phyloP scores from a whole-genome alignment of 2,888 invertebrate species.

The Watsonalla cultraria region DNA sequence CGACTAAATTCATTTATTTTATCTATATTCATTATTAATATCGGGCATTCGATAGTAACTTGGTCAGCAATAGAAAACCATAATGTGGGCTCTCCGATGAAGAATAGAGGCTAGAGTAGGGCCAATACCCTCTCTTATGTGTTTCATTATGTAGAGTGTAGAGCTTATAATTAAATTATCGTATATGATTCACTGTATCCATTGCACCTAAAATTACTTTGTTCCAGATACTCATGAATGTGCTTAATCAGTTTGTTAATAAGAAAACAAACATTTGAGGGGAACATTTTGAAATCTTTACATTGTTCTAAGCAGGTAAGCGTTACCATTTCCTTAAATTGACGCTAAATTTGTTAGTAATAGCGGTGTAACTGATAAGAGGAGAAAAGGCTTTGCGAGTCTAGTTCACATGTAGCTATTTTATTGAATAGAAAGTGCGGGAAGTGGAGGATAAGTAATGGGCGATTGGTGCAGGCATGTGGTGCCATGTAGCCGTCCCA shows the following conservation, averaged over 20 bases:
- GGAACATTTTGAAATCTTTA: constrained; percentile 28
- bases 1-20: too few species aligned
- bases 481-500: constrained; percentile 34
- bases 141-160: too few species aligned
- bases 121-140: too few species aligned
- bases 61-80: too few species aligned
- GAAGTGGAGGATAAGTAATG: constrained; percentile 45
- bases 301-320: constrained; percentile 3
- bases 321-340: constrained; percentile 2
- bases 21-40: too few species aligned
- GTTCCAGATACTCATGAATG: constrained; percentile 37
- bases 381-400: constrained; percentile 2
- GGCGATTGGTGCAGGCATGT: constrained; percentile 22
- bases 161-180: background rate
- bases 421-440: constrained; percentile 46
- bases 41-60: too few species aligned
- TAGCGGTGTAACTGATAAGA: constrained; percentile 3
- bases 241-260: constrained; percentile 41
- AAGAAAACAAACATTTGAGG: constrained; percentile 27
- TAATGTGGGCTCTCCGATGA: too few species aligned
- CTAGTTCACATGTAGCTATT: constrained; percentile 10
- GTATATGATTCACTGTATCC: constrained; percentile 10
- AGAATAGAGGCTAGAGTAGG: too few species aligned
- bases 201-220: constrained; percentile 15
- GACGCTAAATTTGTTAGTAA: constrained; percentile 3